Base-by-base conservation (phyloP, 2,888 invertebrate genomes). In the Germaria angustata region DNA sequence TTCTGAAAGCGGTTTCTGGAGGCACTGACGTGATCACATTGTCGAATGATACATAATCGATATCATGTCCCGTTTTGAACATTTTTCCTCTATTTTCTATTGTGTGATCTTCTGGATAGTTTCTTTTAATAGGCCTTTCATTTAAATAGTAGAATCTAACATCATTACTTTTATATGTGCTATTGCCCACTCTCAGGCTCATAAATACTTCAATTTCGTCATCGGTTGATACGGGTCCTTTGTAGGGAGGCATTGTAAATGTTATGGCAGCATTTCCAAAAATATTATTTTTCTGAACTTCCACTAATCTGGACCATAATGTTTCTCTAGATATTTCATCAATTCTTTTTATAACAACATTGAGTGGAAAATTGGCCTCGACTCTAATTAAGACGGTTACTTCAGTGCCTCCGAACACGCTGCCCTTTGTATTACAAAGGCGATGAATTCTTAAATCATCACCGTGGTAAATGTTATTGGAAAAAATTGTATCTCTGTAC, bases 401-500 rank as follows among this genome's bases (percentile, higher is more conserved):
- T 28, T 55, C 8, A 2, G 41, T 49, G 22, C 63, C 75, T 2
- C 75, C 80, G 2, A n/a, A 0, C 11, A 69, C 24, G 57, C 39
- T 61, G 11, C 80, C 80, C 39, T 65, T 69, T 2, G 15, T 39
- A 49, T 80, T 76, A 7, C 80, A 80, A 11, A 76, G 11, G 0
- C 20, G n/a, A 7, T 65, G 36, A 7, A 75, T 80, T 24, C 17
- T 41, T 11, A 80, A 39, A 32, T 80, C 63, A 34, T 80, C 75
- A 20, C 80, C 69, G 32, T 80, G 13, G 9, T 55, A 69, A 13
- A 80, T 80, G 17, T 69, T 69, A 5, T 49, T 11, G 0, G 75
- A 71, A 34, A 55, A 80, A 5, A 76, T 34, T 39, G 80, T 75
- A 22, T 76, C 63, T 22, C 49, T 69, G 20, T 69, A 75, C 15